Evolutionary conservation across 2,888 invertebrate genomes (phyloP).

Genomic region (Athalia rosae): DNA sequence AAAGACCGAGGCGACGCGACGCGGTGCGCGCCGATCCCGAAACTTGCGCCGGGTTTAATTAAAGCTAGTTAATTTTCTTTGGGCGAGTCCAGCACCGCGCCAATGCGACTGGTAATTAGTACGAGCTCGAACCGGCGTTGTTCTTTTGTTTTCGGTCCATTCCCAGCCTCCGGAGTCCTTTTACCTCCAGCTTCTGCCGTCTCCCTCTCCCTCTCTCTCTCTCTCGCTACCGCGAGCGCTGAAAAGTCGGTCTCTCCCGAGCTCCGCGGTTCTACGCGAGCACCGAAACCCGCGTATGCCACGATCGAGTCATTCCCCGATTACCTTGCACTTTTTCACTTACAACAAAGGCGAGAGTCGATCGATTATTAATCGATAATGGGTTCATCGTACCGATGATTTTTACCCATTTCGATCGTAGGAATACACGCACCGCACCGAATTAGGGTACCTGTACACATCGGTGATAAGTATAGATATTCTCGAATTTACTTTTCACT

Average conservation of each 20-base stretch:
- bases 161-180: slow-evolving; percentile 47
- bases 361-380: slow-evolving; percentile 42
- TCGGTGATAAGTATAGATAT: no score
- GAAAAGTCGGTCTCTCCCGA: neutral
- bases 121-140: slow-evolving; percentile 63
- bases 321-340: slow-evolving; percentile 34
- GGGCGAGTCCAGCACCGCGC: slow-evolving; percentile 52
- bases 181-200: neutral
- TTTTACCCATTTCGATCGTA: neutral
- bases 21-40: slow-evolving; percentile 11
- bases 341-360: slow-evolving; percentile 39
- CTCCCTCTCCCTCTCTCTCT: slow-evolving; percentile 21
- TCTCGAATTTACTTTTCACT: no score
- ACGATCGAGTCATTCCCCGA: slow-evolving; percentile 51
- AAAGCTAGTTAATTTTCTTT: slow-evolving; percentile 69
- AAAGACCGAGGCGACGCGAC: neutral
- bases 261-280: slow-evolving; percentile 37
- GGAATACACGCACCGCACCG: neutral
- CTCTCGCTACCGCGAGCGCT: slow-evolving; percentile 14
- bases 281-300: slow-evolving; percentile 3
- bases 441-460: neutral
- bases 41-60: slow-evolving; percentile 63
- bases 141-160: slow-evolving; percentile 60
- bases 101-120: slow-evolving; percentile 68
- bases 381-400: slow-evolving; percentile 18